A percentile compares a stretch with the other conserved stretches of the same genome.
phyloP scores from a whole-genome alignment of 1,140 invertebrate species.

The Epicauta chinensis region DNA sequence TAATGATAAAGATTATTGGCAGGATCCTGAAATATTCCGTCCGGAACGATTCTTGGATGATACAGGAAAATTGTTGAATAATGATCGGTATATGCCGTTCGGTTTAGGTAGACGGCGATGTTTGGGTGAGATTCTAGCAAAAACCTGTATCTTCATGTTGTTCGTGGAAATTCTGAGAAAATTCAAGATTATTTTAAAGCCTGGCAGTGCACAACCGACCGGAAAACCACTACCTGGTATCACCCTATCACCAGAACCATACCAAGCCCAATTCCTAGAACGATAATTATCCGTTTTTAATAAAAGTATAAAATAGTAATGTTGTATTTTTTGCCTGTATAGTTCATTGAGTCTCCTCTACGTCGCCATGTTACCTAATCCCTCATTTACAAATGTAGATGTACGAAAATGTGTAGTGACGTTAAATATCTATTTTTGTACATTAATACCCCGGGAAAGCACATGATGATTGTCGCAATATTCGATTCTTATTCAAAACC shows the following conservation, averaged over 20 bases:
- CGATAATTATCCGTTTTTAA: no score
- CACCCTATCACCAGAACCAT: constrained; percentile 47
- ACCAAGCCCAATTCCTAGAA: constrained; percentile 35
- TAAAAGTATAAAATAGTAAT: no score
- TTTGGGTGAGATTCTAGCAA: constrained; percentile 53
- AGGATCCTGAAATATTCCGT: constrained; percentile 57
- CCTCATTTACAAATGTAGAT: no score
- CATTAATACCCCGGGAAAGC: constrained; percentile 8
- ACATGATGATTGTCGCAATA: constrained; percentile 11
- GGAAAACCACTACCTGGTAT: constrained; percentile 46
- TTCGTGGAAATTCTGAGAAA: constrained; percentile 48
- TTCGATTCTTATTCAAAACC: constrained; percentile 6
- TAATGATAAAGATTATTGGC: constrained; percentile 59
- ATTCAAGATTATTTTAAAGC: constrained; percentile 43
- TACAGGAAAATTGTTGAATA: constrained; percentile 48
- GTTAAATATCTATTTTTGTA: background rate
- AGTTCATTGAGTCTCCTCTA: no score
- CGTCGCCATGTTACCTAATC: no score
- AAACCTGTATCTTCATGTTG: constrained; percentile 48
- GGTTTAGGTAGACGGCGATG: constrained; percentile 63
- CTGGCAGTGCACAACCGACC: constrained; percentile 36
- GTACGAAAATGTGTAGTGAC: background rate
- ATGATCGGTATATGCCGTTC: constrained; percentile 60
- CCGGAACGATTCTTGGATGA: constrained; percentile 65
- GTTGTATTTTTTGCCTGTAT: no score